Conservation (phyloP, 1,140 invertebrate species). For the Drosophila persimilis region DNA sequence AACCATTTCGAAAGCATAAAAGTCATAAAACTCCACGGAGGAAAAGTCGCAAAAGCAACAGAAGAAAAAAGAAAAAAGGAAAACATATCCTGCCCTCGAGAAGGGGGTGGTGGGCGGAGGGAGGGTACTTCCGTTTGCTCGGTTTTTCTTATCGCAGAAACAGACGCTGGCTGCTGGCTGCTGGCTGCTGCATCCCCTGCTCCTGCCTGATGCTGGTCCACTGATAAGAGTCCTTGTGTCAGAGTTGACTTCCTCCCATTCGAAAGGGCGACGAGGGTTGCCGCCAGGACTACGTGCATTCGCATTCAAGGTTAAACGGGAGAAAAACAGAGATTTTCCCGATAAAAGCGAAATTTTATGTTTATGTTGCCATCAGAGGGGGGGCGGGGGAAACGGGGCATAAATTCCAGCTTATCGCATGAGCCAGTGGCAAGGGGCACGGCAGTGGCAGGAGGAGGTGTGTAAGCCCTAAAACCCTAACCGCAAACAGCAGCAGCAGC, state of each 20-base stretch:
- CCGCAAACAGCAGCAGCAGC: not conserved
- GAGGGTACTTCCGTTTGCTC: slow-evolving; percentile 13
- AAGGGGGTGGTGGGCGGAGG: no score
- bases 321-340: slow-evolving; percentile 50
- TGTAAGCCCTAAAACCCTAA: no score
- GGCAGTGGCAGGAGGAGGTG: not conserved
- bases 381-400: slow-evolving; percentile 13
- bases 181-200: slow-evolving; percentile 1
- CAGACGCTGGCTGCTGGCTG: slow-evolving; percentile 21
- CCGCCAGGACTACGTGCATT: slow-evolving; percentile 51
- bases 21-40: no score
- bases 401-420: slow-evolving; percentile 54
- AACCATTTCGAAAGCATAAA: no score
- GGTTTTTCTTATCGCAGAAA: slow-evolving; percentile 43
- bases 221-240: slow-evolving; percentile 53
- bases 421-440: slow-evolving; percentile 17
- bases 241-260: slow-evolving; percentile 48
- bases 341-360: slow-evolving; percentile 46
- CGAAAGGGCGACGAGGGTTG: slow-evolving; percentile 14
- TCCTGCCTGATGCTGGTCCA: slow-evolving; percentile 41
- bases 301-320: slow-evolving; percentile 78
- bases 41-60: no score
- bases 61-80: no score
- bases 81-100: no score
- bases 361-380: slow-evolving; percentile 26